A percentile compares a stretch with the other conserved stretches of the same genome.
Conservation (phyloP, 2,888 invertebrate species). For the Halictus ligatus region DNA sequence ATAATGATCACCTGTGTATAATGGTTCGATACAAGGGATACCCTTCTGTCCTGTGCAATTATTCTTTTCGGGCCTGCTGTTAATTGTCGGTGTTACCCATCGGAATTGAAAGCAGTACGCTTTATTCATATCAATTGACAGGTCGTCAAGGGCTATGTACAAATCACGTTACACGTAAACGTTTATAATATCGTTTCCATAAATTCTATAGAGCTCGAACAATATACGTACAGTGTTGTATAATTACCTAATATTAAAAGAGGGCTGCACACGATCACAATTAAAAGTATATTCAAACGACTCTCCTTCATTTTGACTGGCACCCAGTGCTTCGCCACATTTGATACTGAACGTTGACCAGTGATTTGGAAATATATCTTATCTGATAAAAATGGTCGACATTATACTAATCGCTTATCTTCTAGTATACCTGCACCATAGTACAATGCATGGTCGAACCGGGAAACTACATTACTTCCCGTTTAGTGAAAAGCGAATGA, state of each 20-base stretch:
- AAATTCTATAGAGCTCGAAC: background rate
- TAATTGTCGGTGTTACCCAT: slow-evolving; percentile 69
- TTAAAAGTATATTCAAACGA: slow-evolving; percentile 19
- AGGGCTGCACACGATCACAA: background rate
- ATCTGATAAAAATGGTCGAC: slow-evolving; percentile 60
- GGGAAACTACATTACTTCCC: background rate
- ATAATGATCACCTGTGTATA: slow-evolving; percentile 56
- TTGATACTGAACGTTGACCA: too few species aligned
- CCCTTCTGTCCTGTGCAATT: slow-evolving; percentile 45
- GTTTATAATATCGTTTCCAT: background rate
- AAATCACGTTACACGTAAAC: background rate
- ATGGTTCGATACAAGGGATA: slow-evolving; percentile 67
- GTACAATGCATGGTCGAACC: background rate
- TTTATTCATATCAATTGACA: background rate
- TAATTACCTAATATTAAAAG: slow-evolving; percentile 46
- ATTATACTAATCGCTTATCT: slow-evolving; percentile 19
- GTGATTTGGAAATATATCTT: slow-evolving; percentile 16
- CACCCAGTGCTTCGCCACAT: background rate
- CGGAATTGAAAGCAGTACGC: slow-evolving; percentile 76
- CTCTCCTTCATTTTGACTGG: slow-evolving; percentile 40
- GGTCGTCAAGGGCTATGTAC: background rate
- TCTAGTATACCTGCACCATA: slow-evolving; percentile 1
- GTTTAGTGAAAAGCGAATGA: background rate
- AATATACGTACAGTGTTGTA: background rate
- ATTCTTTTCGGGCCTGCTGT: background rate